These are phyloP conservation scores for Conus ventricosus DNA, from an alignment of 1,140 invertebrate species.

Conservation along the genomic window DNA sequence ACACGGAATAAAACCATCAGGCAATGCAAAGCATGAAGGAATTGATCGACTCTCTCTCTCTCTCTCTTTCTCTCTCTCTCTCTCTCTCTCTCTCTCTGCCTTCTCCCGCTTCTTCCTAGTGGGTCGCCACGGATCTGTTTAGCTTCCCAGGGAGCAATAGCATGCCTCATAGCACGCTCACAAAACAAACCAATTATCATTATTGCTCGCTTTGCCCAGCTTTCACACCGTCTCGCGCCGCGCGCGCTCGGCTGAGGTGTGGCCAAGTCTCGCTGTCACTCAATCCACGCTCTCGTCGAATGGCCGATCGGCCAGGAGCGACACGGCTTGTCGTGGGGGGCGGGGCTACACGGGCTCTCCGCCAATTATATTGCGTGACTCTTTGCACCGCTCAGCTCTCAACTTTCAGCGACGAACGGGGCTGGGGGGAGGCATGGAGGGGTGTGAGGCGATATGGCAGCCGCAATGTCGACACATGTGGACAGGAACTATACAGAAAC, in stretches of 20 bases:
- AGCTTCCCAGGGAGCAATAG: conserved; percentile 3
- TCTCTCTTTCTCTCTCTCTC: not conserved
- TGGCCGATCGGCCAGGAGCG: not conserved
- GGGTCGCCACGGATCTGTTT: not conserved
- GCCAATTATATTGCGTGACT: not conserved
- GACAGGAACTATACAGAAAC: not conserved
- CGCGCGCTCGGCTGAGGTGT: not conserved
- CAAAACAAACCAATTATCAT: conserved; percentile 26
- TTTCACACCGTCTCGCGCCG: not conserved
- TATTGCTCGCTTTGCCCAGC: conserved; percentile 20
- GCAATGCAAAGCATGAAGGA: too few relatives aligned
- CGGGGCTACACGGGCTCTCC: not conserved
- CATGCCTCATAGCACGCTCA: conserved; percentile 21
- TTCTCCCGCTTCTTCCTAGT: not conserved
- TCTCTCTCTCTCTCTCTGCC: not conserved
- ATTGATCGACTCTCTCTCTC: too few relatives aligned
- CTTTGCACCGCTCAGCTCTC: not conserved
- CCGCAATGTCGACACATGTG: conserved; percentile 9
- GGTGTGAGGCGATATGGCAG: not conserved
- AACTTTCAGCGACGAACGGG: too few relatives aligned
- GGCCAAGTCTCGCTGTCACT: not conserved
- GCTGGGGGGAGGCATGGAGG: not conserved
- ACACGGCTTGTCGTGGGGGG: not conserved
- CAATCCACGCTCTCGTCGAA: not conserved
- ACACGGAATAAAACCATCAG: too few relatives aligned